phyloP scores from a whole-genome alignment of 2,888 invertebrate species.

The Cephus spinipes region DNA sequence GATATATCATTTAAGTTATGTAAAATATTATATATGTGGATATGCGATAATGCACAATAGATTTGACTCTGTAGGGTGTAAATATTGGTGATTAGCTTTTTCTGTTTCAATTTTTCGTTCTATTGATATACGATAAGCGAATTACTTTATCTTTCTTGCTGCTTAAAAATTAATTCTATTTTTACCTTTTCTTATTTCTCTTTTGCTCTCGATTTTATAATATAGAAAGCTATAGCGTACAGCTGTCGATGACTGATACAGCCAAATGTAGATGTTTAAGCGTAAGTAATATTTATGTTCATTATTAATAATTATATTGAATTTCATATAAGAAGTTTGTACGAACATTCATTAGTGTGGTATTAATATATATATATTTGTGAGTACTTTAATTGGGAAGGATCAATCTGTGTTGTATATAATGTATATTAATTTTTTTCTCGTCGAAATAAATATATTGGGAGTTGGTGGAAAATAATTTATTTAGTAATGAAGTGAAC shows the following conservation, averaged over 20 bases:
- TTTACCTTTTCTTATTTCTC: slow-evolving; percentile 26
- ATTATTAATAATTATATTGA: slow-evolving; percentile 2
- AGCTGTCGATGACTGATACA: slow-evolving; percentile 55
- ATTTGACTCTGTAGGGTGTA: not conserved
- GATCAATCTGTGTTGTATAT: slow-evolving; percentile 36
- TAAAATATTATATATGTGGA: not conserved
- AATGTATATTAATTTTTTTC: slow-evolving; percentile 43
- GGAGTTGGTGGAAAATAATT: not conserved
- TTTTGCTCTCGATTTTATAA: not conserved
- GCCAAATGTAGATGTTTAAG: slow-evolving; percentile 49
- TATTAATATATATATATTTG: not conserved
- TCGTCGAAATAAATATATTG: slow-evolving; percentile 3
- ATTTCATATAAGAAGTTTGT: slow-evolving; percentile 28
- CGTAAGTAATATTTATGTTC: slow-evolving; percentile 39
- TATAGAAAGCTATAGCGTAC: not conserved
- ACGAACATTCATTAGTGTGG: not conserved
- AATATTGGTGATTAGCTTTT: slow-evolving; percentile 1
- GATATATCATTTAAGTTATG: not conserved
- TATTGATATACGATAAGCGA: not conserved
- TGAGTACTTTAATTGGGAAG: not conserved
- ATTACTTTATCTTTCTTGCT: slow-evolving; percentile 1
- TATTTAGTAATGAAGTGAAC: not conserved
- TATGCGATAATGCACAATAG: not conserved
- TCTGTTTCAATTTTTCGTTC: not conserved
- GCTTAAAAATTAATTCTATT: slow-evolving; percentile 7